Conservation (phyloP, 64 coral and sea anemone genomes). For the Stichodactyla mertensii region DNA sequence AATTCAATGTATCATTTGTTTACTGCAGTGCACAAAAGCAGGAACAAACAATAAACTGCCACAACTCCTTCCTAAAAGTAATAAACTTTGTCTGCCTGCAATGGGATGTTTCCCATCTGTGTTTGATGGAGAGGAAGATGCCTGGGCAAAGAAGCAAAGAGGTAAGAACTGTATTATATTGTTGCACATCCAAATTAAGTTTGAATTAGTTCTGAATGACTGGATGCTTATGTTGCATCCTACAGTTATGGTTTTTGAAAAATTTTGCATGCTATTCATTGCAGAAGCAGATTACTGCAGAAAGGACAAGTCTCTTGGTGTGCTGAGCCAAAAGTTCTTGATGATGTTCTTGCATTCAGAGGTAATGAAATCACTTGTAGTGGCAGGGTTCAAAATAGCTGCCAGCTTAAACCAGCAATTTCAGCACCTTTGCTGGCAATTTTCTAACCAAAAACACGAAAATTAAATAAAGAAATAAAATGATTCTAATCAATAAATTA, state of each 20-base stretch:
- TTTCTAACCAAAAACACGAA: no score
- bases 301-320: slow-evolving; percentile 96
- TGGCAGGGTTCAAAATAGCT: no score
- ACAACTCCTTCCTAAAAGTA: slow-evolving; percentile 42
- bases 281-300: slow-evolving; percentile 81
- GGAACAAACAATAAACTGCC: slow-evolving; percentile 14
- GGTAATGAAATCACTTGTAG: slow-evolving; percentile 33
- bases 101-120: slow-evolving; percentile 10
- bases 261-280: background rate
- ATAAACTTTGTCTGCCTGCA: slow-evolving; percentile 17
- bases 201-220: background rate
- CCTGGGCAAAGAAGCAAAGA: slow-evolving; percentile 25
- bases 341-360: slow-evolving; percentile 98
- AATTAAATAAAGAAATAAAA: no score
- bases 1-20: background rate
- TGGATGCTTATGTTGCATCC: background rate
- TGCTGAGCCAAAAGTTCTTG: slow-evolving; percentile 97
- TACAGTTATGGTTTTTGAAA: no score
- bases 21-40: background rate
- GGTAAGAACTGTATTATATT: background rate
- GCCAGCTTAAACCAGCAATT: no score
- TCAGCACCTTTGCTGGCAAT: no score
- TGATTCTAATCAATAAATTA: no score
- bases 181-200: no score
- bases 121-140: slow-evolving; percentile 1